Evolutionary conservation across 23 tunicate species (phyloP), one percentile per base, ranked within the genome.

Genomic region (Halocynthia roretzi): DNA sequence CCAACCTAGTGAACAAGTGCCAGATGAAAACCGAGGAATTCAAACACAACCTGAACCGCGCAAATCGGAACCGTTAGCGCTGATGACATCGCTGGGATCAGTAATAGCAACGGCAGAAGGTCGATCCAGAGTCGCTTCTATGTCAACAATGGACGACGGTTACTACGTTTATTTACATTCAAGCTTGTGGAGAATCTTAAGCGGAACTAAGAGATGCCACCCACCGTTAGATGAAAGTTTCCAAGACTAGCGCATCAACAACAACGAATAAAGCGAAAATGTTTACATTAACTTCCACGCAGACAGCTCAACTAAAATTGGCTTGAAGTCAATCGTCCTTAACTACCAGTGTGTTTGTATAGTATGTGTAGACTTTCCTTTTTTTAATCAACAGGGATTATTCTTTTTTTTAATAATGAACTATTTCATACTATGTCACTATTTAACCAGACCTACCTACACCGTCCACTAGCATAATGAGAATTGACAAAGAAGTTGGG

Each of bases 141-240:
- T 88, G 51, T 57, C 77, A 18, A 67, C 95, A 8, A 78, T 88
- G 95, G 75, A 77, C 65, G 96, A 89, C 53, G 77, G 61, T 7
- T 89, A 89, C 76, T 74, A 89, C 82, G 82, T 80, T 54, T 53
- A 51, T 61, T 56, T 75, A 9, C 96, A 89, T 76, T 64, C 82
- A 11, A 71, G 73, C n/a, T 53, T 89, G 82, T 89, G 96, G 96
- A 72, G 80, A 23, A 89, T 89, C 7, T 68, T 89, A 7, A 84
- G 87, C 74, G 88, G 80, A 40, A 84, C 88, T 18, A 89, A 84
- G 68, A 51, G 88, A 70, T 73, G 80, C 56, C 75, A 72, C 48
- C 76, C 73, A 52, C 53, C 67, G 12, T 54, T 80, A 48, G 83
- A 85, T 2, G 90, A 85, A 67, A 85, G 44, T 31, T 31, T 31